Conservation (phyloP, 2,113 vertebrate genomes). For the Tenebrosternarchus preto region DNA sequence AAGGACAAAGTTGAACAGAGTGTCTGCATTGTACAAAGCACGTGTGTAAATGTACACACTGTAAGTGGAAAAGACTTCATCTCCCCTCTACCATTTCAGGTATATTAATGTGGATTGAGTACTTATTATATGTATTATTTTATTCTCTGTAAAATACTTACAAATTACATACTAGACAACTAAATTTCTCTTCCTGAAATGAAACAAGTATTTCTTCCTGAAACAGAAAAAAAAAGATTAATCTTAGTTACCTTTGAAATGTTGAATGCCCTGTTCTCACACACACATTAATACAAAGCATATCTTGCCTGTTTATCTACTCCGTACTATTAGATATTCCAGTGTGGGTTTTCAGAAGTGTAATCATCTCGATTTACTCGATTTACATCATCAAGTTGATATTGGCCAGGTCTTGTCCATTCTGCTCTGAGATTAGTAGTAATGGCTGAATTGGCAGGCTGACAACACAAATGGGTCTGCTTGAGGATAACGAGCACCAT, state of each 20-base stretch:
- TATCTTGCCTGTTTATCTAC: neutral
- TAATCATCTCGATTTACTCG: slow-evolving; percentile 33
- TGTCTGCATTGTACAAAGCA: slow-evolving; percentile 92
- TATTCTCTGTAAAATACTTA: neutral
- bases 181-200: too few relatives aligned
- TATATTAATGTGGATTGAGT: slow-evolving; percentile 49
- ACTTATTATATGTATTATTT: neutral
- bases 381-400: slow-evolving; percentile 25
- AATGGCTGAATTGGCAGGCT: slow-evolving; percentile 58
- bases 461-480: slow-evolving; percentile 38
- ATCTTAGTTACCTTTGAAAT: too few relatives aligned
- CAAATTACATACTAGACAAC: too few relatives aligned
- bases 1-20: slow-evolving; percentile 73
- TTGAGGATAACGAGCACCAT: slow-evolving; percentile 29
- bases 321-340: neutral
- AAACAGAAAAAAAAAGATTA: too few relatives aligned
- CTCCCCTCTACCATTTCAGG: slow-evolving; percentile 94
- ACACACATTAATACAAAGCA: neutral
- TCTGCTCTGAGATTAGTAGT: slow-evolving; percentile 44
- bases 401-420: slow-evolving; percentile 39
- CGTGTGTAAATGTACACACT: slow-evolving; percentile 92
- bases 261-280: neutral
- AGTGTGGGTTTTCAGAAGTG: slow-evolving; percentile 23
- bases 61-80: slow-evolving; percentile 94
- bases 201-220: too few relatives aligned